Evolutionary conservation across 2,113 vertebrate genomes (phyloP), one percentile per base, ranked within the genome.

Genomic region (Chlorodrepanis virens): DNA sequence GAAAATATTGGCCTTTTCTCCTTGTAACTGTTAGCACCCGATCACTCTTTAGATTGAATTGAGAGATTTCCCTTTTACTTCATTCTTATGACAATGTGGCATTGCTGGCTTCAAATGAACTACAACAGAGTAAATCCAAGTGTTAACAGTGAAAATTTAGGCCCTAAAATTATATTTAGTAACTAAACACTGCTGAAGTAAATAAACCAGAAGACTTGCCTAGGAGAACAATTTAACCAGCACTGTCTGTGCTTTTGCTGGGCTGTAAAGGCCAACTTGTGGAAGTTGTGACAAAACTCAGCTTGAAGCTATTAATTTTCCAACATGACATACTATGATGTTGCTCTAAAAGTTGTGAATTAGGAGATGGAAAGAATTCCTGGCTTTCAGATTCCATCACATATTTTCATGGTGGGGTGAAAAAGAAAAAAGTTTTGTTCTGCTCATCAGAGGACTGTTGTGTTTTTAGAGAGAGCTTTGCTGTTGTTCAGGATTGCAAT

Each of bases 291-390:
- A 90, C 59, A 83, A 92, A 97, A 92, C 61, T 95, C 97, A 98
- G 96, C 97, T 98, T 98, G 97, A 98, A 98, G 86, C 67, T 93
- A 97, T 98, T 98, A 96, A 97, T 95, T 97, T 97, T 97, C 91
- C 87, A 93, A 96, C 86, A 95, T 76, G 64, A 90, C 89, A 88
- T 94, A 79, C 45, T 56, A 87, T 78, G 65, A 76, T 90, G 77
- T 37, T 91, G 85, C 95, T 96, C 94, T 96, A 82, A 76, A 90
- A 89, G 54, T 39, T 75, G 14, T 87, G 79, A 79, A 83, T 90
- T 76, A 87, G 82, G 60, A 95, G 92, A 81, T 59, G 93, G 89
- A 81, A 92, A 97, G 74, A 79, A 95, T 83, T 87, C 52, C 59
- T 24, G 23, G 52, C 76, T 90, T 93, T 95, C 82, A 91, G 59